phyloP scores from a whole-genome alignment of 2,888 invertebrate species.

The Microctonus brassicae region DNA sequence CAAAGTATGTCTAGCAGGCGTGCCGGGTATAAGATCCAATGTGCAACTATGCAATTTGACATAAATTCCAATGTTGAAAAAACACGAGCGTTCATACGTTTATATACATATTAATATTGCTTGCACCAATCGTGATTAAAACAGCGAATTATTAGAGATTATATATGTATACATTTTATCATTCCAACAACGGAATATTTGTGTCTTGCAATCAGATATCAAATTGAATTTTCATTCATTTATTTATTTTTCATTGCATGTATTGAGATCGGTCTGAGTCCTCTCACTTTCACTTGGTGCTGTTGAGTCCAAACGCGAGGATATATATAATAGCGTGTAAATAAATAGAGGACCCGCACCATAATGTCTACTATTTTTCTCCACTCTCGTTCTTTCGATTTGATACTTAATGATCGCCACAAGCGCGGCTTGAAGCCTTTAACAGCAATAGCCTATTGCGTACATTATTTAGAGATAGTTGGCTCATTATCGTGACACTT shows the following conservation, averaged over 20 bases:
- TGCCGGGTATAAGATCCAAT: background rate
- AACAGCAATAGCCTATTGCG: background rate
- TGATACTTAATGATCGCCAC: background rate
- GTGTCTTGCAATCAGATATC: background rate
- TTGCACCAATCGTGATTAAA: background rate
- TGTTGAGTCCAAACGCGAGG: constrained; percentile 44
- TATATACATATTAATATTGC: background rate
- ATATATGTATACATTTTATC: constrained; percentile 8
- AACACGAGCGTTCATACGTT: background rate
- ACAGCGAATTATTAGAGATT: constrained; percentile 4
- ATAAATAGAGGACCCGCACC: background rate
- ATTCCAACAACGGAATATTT: constrained; percentile 1
- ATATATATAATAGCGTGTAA: background rate
- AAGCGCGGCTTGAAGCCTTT: background rate
- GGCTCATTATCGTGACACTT: background rate
- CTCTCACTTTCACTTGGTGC: constrained; percentile 61
- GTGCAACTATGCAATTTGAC: constrained; percentile 17
- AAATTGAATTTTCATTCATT: background rate
- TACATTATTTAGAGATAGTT: background rate
- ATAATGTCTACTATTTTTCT: too few relatives aligned
- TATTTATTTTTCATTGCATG: background rate
- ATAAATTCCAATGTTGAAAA: constrained; percentile 8
- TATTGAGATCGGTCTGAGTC: constrained; percentile 33
- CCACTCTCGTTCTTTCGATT: background rate
- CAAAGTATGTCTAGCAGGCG: constrained; percentile 9